phyloP scores from a whole-genome alignment of 2,888 invertebrate species.

The Microdon myrmicae region DNA sequence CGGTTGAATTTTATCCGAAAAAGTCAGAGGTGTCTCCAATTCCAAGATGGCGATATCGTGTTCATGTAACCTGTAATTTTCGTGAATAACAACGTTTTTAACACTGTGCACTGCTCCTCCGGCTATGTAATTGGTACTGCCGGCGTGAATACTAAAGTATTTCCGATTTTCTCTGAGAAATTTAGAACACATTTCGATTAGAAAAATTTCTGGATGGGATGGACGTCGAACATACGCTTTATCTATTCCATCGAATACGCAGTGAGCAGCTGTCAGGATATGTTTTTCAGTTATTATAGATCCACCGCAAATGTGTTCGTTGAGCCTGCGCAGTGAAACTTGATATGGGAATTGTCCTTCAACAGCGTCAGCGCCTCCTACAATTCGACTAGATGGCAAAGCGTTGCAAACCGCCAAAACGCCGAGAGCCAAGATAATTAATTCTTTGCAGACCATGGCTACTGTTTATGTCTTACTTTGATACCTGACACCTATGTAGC shows the following conservation, averaged over 20 bases:
- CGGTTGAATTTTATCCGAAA: conserved; percentile 51
- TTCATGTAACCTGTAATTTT: conserved; percentile 50
- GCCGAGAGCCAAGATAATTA: too few species aligned
- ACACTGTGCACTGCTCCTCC: conserved; percentile 55
- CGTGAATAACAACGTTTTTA: conserved; percentile 53
- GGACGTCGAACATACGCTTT: neutral
- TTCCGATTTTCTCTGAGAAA: too few species aligned
- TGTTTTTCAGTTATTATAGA: conserved; percentile 56
- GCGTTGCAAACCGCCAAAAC: too few species aligned
- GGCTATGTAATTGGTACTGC: conserved; percentile 52
- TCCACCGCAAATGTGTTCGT: conserved; percentile 59
- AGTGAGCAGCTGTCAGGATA: conserved; percentile 62
- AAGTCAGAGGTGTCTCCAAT: conserved; percentile 50
- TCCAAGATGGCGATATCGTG: conserved; percentile 61
- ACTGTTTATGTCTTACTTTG: too few species aligned
- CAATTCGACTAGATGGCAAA: conserved; percentile 55
- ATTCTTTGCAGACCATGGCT: too few species aligned
- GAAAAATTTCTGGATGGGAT: neutral
- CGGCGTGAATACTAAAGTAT: conserved; percentile 57
- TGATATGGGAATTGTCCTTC: conserved; percentile 64
- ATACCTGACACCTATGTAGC: too few species aligned
- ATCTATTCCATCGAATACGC: conserved; percentile 54
- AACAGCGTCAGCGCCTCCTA: conserved; percentile 61
- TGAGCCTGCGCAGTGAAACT: conserved; percentile 58
- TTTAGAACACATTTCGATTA: conserved; percentile 36